Percentiles rank a stretch among this genome's conserved stretches.
Conservation (phyloP, 1,140 invertebrate species). For the Gryllus bimaculatus region DNA sequence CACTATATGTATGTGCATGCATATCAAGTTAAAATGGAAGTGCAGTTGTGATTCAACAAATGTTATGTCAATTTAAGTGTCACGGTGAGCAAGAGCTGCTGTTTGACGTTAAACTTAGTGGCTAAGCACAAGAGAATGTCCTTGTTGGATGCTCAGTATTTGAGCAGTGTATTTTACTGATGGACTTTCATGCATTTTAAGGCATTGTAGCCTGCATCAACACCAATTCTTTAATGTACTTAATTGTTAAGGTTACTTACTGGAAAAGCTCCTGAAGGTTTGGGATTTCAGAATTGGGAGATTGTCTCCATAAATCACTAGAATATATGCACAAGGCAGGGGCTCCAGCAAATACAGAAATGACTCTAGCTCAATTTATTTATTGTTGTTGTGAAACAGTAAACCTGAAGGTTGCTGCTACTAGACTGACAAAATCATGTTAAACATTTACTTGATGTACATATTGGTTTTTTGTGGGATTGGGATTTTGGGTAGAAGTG, state of each 20-base stretch:
- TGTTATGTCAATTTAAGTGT: neutral
- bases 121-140: neutral
- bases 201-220: neutral
- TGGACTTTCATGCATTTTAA: neutral
- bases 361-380: neutral
- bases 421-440: neutral
- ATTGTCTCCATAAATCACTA: neutral
- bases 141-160: neutral
- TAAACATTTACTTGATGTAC: neutral
- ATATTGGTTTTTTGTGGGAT: neutral
- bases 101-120: neutral
- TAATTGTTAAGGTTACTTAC: neutral
- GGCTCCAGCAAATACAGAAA: neutral
- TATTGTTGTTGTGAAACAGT: neutral
- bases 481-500: neutral
- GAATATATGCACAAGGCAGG: neutral
- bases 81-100: neutral
- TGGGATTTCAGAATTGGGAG: neutral
- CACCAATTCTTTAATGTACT: conserved; percentile 1
- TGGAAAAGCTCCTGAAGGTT: neutral
- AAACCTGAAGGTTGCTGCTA: neutral
- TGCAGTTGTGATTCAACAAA: too few species aligned
- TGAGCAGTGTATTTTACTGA: neutral
- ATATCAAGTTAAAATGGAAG: neutral
- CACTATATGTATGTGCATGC: neutral